Base-by-base conservation (phyloP, 2,888 invertebrate species). In the Patella pellucida region DNA sequence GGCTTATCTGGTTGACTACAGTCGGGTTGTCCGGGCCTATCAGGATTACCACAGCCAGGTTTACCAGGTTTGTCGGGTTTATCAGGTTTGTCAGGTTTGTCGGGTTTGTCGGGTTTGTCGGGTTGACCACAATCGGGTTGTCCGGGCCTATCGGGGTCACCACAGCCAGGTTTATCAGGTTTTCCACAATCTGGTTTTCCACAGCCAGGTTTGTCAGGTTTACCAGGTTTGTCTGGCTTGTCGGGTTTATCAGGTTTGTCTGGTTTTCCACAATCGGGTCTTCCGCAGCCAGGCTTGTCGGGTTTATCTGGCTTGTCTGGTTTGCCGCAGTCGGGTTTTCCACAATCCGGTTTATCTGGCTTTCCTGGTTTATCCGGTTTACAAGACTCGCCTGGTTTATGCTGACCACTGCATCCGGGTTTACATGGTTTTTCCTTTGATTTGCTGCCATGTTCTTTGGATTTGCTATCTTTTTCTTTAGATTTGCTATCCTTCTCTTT, bases 271-370 rank as follows among this genome's bases (percentile, higher is more conserved):
- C 54, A 54, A 7, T n/a, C n/a, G 14, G 54, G 54, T 54, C 14
- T 54, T 54, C 54, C 54, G 14, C 54, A 54, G 4, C 56, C 69
- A 4, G 69, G 69, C 12, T 54, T 74, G 11, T 56, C 69, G 0
- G 74, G 74, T 7, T 74, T 74, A 50, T 69, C 62, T 41, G 72
- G 72, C 50, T 68, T 73, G 2, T 68, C 73, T 16, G 56, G 56
- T 15, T 70, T 70, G n/a, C 50, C 41, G 27, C 54, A 54, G 7
- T n/a, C n/a, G 15, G 54, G 54, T 54, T 54, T 54, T 54, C 54
- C 54, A 54, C 54, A 54, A 68, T 54, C 14, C 1, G 73, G 73
- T 27, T 73, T 73, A 23, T 67, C 72, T 15, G 72, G 62, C 56
- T 56, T 71, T 11, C 52, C 54, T 62, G 72, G 72, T 50, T 68